A percentile compares a stretch with the other conserved stretches of the same genome.
These are phyloP conservation scores for Hippopotamus amphibius DNA, from an alignment of 2,113 vertebrate species.

Conservation along the genomic window DNA sequence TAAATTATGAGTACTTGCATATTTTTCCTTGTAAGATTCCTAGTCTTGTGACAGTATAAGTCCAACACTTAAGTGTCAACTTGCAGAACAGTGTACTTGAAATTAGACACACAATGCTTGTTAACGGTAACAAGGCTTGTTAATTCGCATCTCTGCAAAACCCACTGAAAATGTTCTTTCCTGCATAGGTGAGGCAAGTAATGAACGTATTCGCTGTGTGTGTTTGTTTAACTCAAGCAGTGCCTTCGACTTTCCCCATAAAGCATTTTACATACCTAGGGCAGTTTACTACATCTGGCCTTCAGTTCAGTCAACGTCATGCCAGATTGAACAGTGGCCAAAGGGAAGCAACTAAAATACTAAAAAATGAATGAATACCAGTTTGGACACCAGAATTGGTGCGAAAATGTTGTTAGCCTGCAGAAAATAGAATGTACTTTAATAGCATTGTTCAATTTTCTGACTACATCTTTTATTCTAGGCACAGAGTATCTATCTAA, in stretches of 20 bases:
- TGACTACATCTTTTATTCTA: neutral
- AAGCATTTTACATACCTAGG: slow-evolving; percentile 5
- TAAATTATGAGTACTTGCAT: neutral
- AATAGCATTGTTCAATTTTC: neutral
- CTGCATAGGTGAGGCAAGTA: slow-evolving; percentile 49
- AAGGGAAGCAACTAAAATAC: slow-evolving; percentile 13
- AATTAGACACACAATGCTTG: neutral
- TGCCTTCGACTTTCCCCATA: slow-evolving; percentile 1
- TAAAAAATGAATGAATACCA: neutral
- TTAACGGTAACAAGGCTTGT: slow-evolving; percentile 54
- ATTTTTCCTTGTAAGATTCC: neutral
- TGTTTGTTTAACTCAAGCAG: slow-evolving; percentile 20
- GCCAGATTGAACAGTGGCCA: neutral
- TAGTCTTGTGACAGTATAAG: slow-evolving; percentile 27
- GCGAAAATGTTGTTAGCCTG: neutral
- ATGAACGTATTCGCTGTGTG: neutral
- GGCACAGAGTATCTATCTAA: neutral
- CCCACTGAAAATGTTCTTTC: slow-evolving; percentile 33
- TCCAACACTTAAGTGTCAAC: neutral
- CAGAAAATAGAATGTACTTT: neutral
- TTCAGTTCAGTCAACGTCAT: neutral
- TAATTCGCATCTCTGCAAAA: slow-evolving; percentile 59
- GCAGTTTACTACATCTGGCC: neutral
- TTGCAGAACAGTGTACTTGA: neutral
- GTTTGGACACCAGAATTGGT: neutral